A percentile compares a stretch with the other conserved stretches of the same genome.
These are phyloP conservation scores for Melinopterus prodromus DNA, from an alignment of 2,888 invertebrate genomes.

Conservation along the genomic window DNA sequence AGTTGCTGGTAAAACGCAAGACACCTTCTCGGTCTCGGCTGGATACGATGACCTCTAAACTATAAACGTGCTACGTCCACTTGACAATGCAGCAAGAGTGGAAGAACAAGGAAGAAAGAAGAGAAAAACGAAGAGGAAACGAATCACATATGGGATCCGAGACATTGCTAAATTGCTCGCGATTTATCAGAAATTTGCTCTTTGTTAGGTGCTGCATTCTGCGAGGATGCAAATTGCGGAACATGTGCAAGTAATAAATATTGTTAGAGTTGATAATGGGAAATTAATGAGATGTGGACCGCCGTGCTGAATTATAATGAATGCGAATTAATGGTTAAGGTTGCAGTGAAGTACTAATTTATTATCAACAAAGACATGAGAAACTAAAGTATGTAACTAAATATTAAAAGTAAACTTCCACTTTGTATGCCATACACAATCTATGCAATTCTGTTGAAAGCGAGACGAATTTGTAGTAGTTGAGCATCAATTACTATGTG, in stretches of 20 bases:
- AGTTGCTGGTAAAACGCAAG: conserved; percentile 15
- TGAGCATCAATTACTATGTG: too few relatives aligned
- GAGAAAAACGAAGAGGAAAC: neutral
- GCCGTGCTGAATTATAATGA: neutral
- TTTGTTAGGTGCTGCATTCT: neutral
- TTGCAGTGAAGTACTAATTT: too few relatives aligned
- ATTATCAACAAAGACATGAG: too few relatives aligned
- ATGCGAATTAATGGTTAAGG: too few relatives aligned
- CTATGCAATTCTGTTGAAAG: too few relatives aligned
- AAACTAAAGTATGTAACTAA: too few relatives aligned
- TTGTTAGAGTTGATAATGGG: neutral
- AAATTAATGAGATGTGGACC: neutral
- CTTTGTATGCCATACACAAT: too few relatives aligned
- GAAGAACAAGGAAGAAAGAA: neutral
- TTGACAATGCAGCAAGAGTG: neutral
- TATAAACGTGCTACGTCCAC: neutral
- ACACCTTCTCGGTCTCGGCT: conserved; percentile 44
- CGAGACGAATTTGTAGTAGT: too few relatives aligned
- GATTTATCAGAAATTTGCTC: neutral
- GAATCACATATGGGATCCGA: neutral
- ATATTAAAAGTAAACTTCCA: too few relatives aligned
- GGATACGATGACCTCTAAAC: conserved; percentile 49
- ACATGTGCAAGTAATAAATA: neutral
- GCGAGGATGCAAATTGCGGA: neutral
- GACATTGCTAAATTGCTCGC: neutral